Base-by-base conservation (phyloP, 2,113 vertebrate species). In the Diadophis punctatus region DNA sequence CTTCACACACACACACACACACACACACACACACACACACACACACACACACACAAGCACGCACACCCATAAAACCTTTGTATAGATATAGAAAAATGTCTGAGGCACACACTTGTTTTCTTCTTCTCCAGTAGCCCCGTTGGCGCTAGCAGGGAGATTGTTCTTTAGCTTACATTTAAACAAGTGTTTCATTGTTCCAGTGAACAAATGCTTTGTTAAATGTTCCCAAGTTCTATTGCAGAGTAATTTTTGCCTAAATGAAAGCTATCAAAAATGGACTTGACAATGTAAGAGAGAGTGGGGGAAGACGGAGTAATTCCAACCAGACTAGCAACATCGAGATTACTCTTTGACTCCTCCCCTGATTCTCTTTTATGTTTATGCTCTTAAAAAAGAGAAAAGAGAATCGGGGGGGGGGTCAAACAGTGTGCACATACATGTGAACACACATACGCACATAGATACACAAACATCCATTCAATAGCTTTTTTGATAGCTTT, bases 11-110 rank as follows among this genome's bases (percentile, higher is more conserved):
- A 87, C 2, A 52, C 18, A 20, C 8, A 39, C 51, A 88, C 49
- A 88, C 30, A n/a, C 49, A 60, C 23, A 27, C 23, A 58, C 53
- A 55, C 18, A 7, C 4, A 18, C 52, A 18, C 16, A 18, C 43
- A 43, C 43, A 43, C 43, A 43, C 43, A 94, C 95, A 87, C 16
- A 49, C 46, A 49, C 25, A 60, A 10, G 56, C 48, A 18, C 8
- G 8, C 20, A 23, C 87, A 88, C 52, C 55, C 53, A 25, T 53
- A n/a, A 94, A 92, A 93, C 52, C 55, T 80, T 0, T 93, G 52
- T 94, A 95, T 95, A 95, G 94, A 89, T 87, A 88, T 95, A 95
- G 95, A 91, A 88, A 90, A 95, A 95, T 92, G 94, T 96, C 94
- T 92, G 94, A 80, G 90, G 18, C 0, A 0, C 90, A 2, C 0